Percentiles rank a stretch among this genome's conserved stretches.
These are phyloP conservation scores for Parus major DNA, from an alignment of 2,113 vertebrate species.

Conservation along the genomic window DNA sequence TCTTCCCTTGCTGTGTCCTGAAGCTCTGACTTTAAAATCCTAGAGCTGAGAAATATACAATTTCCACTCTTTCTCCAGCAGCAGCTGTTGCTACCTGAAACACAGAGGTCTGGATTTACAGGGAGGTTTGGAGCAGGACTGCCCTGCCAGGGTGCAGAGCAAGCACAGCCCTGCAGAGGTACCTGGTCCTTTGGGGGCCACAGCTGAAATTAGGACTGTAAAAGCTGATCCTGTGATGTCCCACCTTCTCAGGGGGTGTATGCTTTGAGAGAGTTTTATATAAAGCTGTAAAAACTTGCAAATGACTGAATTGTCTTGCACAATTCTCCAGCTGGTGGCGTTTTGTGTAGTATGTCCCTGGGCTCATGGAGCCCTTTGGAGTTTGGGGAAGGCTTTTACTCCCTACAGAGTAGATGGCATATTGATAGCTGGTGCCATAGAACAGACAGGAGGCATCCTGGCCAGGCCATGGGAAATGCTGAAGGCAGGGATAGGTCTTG, in stretches of 20 bases:
- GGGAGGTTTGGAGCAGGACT: not conserved
- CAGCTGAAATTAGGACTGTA: not conserved
- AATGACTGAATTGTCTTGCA: not conserved
- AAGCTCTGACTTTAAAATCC: conserved; percentile 1
- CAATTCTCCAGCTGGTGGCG: not conserved
- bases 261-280: not conserved
- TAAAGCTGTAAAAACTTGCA: not conserved
- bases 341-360: not conserved
- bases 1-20: not conserved
- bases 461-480: not conserved
- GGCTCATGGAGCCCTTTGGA: not conserved
- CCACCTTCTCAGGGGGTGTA: not conserved
- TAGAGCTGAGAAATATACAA: not conserved
- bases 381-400: not conserved
- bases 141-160: not conserved
- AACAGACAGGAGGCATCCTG: not conserved
- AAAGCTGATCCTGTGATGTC: not conserved
- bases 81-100: not conserved
- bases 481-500: not conserved
- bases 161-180: not conserved
- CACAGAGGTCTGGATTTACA: not conserved
- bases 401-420: rapidly evolving
- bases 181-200: not conserved
- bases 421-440: not conserved
- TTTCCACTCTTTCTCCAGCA: not conserved